Base-by-base conservation (phyloP, 2,113 vertebrate species). In the Glareola pratincola region DNA sequence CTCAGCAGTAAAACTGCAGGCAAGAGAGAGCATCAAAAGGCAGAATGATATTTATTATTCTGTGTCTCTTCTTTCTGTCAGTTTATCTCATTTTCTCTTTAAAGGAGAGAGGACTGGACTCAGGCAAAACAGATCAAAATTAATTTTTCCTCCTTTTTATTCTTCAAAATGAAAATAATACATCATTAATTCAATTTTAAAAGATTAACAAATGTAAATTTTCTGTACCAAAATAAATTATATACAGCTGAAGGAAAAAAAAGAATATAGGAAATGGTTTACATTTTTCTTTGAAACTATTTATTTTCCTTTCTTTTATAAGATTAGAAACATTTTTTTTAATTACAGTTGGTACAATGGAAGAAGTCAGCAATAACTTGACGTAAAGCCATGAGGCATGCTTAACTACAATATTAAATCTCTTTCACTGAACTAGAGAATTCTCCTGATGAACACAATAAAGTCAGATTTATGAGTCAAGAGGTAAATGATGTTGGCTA, bases 341-440 rank as follows among this genome's bases (percentile, higher is more conserved):
- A 86, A 81, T 94, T 89, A 87, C 9, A 87, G 22, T 45, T 85
- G 45, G 7, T 87, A 37, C 13, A 57, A 45, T 78, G 51, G 75
- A 71, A 80, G 30, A 83, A 93, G 51, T 88, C 60, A 94, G 66
- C 60, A 91, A 69, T 73, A 97, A 69, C 36, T 92, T 90, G 51
- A 39, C 23, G 73, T 72, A 79, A 91, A 84, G 57, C 78, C 78
- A 62, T n/a, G 26, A 26, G 22, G 20, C 8, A 4, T 91, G 54
- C 50, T 95, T 96, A 93, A 82, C 82, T 85, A 32, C 50, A 88
- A 16, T 91, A 91, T 91, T 97, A 81, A 85, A 87, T 87, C 22
- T 92, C 32, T 87, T 91, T 68, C 53, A 45, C 53, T 64, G 41
- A 72, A 75, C 66, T 87, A 54, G 34, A 85, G 12, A 82, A 96